These are phyloP conservation scores for Calameuta filiformis DNA, from an alignment of 2,888 invertebrate species.

Conservation along the genomic window DNA sequence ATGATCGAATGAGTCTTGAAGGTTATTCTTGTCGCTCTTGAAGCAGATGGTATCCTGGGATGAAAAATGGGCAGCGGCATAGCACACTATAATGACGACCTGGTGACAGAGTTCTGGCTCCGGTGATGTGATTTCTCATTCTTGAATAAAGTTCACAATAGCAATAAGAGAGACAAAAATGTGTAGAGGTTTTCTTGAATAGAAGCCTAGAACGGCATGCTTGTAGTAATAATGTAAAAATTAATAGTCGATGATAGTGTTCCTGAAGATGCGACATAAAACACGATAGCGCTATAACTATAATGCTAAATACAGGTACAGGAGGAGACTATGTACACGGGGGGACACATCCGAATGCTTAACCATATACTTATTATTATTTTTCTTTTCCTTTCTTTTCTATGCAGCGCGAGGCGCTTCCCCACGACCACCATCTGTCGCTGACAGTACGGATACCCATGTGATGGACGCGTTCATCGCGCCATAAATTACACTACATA, in stretches of 20 bases:
- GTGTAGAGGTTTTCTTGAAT: neutral
- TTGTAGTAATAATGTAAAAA: neutral
- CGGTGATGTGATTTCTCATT: neutral
- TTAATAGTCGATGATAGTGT: neutral
- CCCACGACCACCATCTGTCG: neutral
- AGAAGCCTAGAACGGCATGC: neutral
- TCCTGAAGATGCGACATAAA: neutral
- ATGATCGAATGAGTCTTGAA: neutral
- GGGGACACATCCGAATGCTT: conserved; percentile 46
- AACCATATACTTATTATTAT: conserved; percentile 28
- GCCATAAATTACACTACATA: conserved; percentile 20
- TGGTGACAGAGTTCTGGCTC: neutral
- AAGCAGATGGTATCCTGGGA: neutral
- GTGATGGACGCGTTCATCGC: conserved; percentile 37
- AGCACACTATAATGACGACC: neutral
- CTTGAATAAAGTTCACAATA: neutral
- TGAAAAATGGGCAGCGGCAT: neutral
- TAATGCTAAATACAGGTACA: conserved; percentile 37
- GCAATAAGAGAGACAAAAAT: neutral
- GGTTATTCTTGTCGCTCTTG: neutral
- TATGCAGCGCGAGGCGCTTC: conserved; percentile 13
- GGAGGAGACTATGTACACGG: conserved; percentile 48
- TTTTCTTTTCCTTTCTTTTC: neutral
- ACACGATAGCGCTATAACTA: conserved; percentile 1
- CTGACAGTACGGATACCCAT: neutral